Base-by-base conservation (phyloP, 2,888 invertebrate species). In the Galerucella nymphaeae region DNA sequence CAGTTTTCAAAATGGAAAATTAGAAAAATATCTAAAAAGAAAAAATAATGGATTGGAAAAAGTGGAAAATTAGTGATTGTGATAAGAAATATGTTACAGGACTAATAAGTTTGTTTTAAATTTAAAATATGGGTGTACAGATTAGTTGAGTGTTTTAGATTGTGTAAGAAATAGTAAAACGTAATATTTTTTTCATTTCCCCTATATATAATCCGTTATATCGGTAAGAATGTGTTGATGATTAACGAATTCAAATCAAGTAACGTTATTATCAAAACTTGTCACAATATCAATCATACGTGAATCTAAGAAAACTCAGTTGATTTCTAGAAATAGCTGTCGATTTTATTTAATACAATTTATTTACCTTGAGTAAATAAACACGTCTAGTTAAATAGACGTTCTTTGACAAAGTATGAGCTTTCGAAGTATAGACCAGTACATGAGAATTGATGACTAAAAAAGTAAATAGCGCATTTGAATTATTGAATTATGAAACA, bases 311-410 rank as follows among this genome's bases (percentile, higher is more conserved):
- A 38, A 62, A 62, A 42, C 48, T 57, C 42, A 57, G 45, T 38
- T 18, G 50, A 57, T 68, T 72, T 64, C 72, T 72, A 48, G 58
- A 42, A 72, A 72, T 64, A 57, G 41, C 38, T 42, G 45, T 45
- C 57, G 61, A 66, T 59, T 8, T 38, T 63, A 66, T 55, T 66
- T 62, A 53, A 10, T 41, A 38, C 8, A 38, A 63, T 66, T 67
- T 67, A 72, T 72, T 72, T 67, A 72, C 63, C 55, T 67, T 67
- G 48, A 63, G 38, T 63, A 58, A 72, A 67, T 38, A 72, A 72
- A 72, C 66, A 72, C 11, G 58, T 65, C 58, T 58, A 42, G 70
- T 45, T 42, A 18, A 57, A 45, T 63, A 64, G 45, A 64, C 41
- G 55, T 57, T 70, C 16, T 13, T 48, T 64, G n/a, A 53, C n/a